Conservation (phyloP, 2,113 vertebrate genomes). For the Perccottus glenii region DNA sequence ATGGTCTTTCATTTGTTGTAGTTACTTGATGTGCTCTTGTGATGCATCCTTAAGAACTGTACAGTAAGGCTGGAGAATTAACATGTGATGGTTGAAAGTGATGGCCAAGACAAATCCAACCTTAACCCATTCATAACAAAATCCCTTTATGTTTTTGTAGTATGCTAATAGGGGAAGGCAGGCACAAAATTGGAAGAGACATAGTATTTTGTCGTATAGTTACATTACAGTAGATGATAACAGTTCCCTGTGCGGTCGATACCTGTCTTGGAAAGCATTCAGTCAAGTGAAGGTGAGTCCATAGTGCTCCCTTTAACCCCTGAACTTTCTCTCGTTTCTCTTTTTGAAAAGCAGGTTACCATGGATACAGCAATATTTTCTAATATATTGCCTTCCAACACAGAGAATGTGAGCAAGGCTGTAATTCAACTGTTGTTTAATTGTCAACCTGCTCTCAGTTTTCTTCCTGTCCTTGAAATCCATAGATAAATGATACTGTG, state of each 20-base stretch:
- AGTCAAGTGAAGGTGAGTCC: conserved; percentile 62
- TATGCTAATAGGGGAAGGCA: too few species aligned
- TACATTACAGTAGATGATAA: not conserved
- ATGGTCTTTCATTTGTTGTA: too few species aligned
- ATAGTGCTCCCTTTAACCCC: conserved; percentile 23
- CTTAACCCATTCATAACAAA: too few species aligned
- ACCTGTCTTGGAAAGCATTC: conserved; percentile 30
- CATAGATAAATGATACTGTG: not conserved
- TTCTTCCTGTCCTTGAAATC: conserved; percentile 1
- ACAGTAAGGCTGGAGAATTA: too few species aligned
- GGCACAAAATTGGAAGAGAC: too few species aligned
- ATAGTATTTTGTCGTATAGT: too few species aligned
- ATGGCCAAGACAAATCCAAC: too few species aligned
- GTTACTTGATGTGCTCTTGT: too few species aligned
- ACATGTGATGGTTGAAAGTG: too few species aligned
- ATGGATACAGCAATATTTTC: conserved; percentile 70
- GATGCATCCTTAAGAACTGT: too few species aligned
- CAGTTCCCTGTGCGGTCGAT: conserved; percentile 15
- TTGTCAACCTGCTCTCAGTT: conserved; percentile 31
- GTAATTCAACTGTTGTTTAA: conserved; percentile 57
- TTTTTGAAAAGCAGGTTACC: conserved; percentile 68
- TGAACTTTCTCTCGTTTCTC: conserved; percentile 41
- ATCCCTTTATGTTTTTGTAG: too few species aligned
- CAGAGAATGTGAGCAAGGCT: conserved; percentile 51
- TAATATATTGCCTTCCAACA: conserved; percentile 56